Evolutionary conservation across 2,888 invertebrate species (phyloP).

Genomic region (Crioceris asparagi): DNA sequence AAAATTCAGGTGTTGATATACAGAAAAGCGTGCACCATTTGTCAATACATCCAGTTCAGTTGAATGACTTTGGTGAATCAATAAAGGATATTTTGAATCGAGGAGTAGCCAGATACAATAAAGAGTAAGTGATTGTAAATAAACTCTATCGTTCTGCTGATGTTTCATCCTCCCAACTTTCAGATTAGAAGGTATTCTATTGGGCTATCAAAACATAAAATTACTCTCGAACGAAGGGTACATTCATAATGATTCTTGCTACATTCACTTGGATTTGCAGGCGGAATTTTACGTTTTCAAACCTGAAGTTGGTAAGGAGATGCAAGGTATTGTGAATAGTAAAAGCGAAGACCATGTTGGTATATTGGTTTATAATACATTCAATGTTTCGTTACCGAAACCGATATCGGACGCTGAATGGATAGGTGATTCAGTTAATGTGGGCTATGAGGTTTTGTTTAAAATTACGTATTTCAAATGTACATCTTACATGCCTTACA

Average conservation of each 20-base stretch:
- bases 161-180: no score
- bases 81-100: slow-evolving; percentile 48
- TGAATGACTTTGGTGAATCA: slow-evolving; percentile 47
- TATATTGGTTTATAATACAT: slow-evolving; percentile 56
- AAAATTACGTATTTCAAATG: slow-evolving; percentile 48
- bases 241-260: slow-evolving; percentile 50
- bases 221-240: slow-evolving; percentile 47
- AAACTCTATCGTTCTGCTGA: no score
- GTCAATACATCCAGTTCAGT: slow-evolving; percentile 52
- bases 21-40: slow-evolving; percentile 47
- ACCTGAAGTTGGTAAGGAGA: slow-evolving; percentile 48
- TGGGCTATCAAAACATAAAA: slow-evolving; percentile 56
- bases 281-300: slow-evolving; percentile 60
- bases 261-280: slow-evolving; percentile 54
- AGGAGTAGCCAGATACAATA: slow-evolving; percentile 50
- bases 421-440: slow-evolving; percentile 44
- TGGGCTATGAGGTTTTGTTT: slow-evolving; percentile 53
- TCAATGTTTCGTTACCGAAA: slow-evolving; percentile 59
- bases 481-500: slow-evolving; percentile 50
- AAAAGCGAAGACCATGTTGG: slow-evolving; percentile 55
- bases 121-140: slow-evolving; percentile 42
- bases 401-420: slow-evolving; percentile 42
- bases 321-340: slow-evolving; percentile 58
- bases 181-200: slow-evolving; percentile 55
- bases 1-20: slow-evolving; percentile 45